Evolutionary conservation across 2,797 vertebrate genomes (phyloP).

Genomic region (Austrolebias charrua): DNA sequence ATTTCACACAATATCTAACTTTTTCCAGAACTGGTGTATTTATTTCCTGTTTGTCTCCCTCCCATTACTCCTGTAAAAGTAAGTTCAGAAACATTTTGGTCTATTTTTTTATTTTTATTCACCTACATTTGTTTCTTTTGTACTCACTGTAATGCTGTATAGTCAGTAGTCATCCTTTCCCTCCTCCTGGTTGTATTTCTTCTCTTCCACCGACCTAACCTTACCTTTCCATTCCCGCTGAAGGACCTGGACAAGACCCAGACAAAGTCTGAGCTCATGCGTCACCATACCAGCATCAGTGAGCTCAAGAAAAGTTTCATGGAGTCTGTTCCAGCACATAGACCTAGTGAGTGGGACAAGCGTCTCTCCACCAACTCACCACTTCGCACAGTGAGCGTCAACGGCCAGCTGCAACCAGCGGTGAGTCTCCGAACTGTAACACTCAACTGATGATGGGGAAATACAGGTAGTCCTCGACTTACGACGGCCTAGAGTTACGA

Average conservation of each 20-base stretch:
- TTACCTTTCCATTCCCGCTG: constrained; percentile 24
- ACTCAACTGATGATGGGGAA: not conserved
- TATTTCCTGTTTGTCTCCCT: too few species aligned
- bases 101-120: not conserved
- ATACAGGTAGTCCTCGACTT: too few species aligned
- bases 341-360: constrained; percentile 97
- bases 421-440: constrained; percentile 80
- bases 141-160: not conserved
- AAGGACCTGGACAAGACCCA: constrained; percentile 97
- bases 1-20: too few species aligned
- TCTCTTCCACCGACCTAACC: not conserved
- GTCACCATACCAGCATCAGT: constrained; percentile 96
- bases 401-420: constrained; percentile 89
- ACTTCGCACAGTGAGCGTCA: constrained; percentile 89
- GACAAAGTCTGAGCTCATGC: constrained; percentile 93
- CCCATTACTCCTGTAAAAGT: too few species aligned
- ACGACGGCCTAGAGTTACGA: too few species aligned
- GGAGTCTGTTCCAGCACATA: constrained; percentile 92
- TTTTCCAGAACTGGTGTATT: too few species aligned
- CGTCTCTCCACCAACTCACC: constrained; percentile 94
- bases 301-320: constrained; percentile 98
- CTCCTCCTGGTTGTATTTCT: not conserved
- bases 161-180: not conserved
- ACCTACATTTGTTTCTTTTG: not conserved
- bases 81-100: too few species aligned